Conservation (phyloP, 2,888 invertebrate genomes). For the Caradrina kadenii region DNA sequence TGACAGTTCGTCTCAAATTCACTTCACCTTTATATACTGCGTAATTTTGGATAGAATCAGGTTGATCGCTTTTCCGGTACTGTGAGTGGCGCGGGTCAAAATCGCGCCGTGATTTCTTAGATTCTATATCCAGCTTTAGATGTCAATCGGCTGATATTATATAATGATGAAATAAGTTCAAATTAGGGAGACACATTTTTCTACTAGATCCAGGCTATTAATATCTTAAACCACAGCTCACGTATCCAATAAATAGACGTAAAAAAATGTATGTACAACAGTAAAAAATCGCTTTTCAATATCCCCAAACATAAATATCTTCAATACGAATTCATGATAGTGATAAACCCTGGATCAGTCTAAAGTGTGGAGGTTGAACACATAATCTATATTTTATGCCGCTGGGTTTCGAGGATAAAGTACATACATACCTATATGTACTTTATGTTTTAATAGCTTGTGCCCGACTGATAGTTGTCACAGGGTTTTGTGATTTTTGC, state of each 20-base stretch:
- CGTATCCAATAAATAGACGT: conserved; percentile 29
- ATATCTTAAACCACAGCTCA: conserved; percentile 12
- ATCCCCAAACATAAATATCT: conserved; percentile 64
- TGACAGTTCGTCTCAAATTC: too few relatives aligned
- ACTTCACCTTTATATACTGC: too few relatives aligned
- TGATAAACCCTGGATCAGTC: conserved; percentile 72
- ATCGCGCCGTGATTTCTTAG: too few relatives aligned
- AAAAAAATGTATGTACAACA: conserved; percentile 6
- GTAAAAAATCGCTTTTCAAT: conserved; percentile 62
- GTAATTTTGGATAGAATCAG: too few relatives aligned
- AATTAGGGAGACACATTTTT: not conserved
- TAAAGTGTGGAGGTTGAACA: conserved; percentile 58
- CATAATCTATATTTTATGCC: conserved; percentile 75
- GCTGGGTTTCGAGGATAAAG: conserved; percentile 26
- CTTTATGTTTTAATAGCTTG: conserved; percentile 36
- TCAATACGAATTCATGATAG: conserved; percentile 75
- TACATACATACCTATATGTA: conserved; percentile 1
- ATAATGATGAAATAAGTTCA: too few relatives aligned
- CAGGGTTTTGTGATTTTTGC: too few relatives aligned
- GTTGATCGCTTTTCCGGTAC: too few relatives aligned
- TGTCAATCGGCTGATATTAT: too few relatives aligned
- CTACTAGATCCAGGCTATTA: too few relatives aligned
- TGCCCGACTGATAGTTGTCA: too few relatives aligned
- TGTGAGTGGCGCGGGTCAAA: too few relatives aligned
- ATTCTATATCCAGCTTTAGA: too few relatives aligned